Conservation (phyloP, 1,140 invertebrate genomes). For the Euglossa dilemma region DNA sequence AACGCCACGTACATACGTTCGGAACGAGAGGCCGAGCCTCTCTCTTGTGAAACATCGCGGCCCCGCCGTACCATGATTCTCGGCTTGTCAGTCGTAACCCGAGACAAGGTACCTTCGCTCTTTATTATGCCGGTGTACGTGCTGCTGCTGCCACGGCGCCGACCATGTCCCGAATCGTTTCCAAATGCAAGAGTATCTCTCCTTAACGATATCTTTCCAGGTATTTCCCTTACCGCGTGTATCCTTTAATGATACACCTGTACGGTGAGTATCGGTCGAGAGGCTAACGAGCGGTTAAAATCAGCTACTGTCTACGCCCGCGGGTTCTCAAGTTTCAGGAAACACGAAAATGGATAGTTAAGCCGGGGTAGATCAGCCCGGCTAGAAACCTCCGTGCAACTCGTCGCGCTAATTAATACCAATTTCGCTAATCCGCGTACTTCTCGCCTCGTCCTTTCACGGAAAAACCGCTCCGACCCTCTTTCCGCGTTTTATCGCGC, state of each 20-base stretch:
- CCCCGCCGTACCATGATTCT: background rate
- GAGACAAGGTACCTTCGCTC: background rate
- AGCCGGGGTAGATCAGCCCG: conserved; percentile 34
- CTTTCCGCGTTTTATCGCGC: background rate
- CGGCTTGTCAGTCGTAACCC: background rate
- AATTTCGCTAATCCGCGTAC: conserved; percentile 52
- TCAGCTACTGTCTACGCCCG: conserved; percentile 41
- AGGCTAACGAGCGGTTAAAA: conserved; percentile 35
- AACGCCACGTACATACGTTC: background rate
- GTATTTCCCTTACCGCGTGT: conserved; percentile 14
- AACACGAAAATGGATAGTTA: conserved; percentile 65
- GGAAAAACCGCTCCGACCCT: background rate
- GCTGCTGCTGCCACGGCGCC: background rate
- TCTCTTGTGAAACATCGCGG: background rate
- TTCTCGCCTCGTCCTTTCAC: background rate
- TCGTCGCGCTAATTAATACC: conserved; percentile 63
- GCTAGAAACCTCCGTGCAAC: conserved; percentile 25
- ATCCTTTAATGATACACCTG: conserved; percentile 49
- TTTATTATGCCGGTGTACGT: conserved; percentile 8
- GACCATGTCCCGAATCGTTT: background rate
- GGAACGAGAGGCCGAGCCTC: background rate
- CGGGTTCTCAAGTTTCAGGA: conserved; percentile 61
- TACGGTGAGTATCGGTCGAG: background rate
- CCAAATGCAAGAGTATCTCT: background rate
- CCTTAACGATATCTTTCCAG: conserved; percentile 50